Percentiles rank a stretch among this genome's conserved stretches.
phyloP scores from a whole-genome alignment of 1,140 invertebrate genomes.

The Drosophila orena region DNA sequence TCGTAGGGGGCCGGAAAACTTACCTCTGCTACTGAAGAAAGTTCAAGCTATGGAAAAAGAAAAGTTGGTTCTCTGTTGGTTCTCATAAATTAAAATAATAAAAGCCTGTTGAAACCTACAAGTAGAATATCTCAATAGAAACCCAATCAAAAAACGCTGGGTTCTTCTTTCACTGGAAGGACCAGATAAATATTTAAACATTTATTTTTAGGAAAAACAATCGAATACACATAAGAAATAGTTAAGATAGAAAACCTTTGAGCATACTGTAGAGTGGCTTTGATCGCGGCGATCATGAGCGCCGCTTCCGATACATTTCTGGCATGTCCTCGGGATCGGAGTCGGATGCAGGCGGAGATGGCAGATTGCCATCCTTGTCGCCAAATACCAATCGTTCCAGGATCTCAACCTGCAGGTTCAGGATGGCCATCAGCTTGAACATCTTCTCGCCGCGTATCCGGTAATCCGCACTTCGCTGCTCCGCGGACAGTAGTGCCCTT shows the following conservation, averaged over 20 bases:
- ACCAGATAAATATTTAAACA: too few species aligned
- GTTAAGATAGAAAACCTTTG: not conserved
- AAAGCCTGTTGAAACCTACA: too few species aligned
- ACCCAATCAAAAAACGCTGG: too few species aligned
- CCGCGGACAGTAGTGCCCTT: not conserved
- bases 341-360: not conserved
- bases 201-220: too few species aligned
- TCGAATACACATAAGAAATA: too few species aligned
- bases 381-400: constrained; percentile 35
- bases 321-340: constrained; percentile 25
- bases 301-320: constrained; percentile 21
- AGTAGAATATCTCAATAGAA: too few species aligned
- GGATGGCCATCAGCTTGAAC: constrained; percentile 17
- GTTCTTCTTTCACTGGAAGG: too few species aligned
- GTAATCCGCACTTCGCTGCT: constrained; percentile 13
- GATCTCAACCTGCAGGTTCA: constrained; percentile 43
- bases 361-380: constrained; percentile 22
- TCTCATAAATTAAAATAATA: too few species aligned
- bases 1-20: not conserved
- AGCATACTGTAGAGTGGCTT: not conserved
- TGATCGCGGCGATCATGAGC: too few species aligned
- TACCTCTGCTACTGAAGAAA: constrained; percentile 8
- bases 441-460: constrained; percentile 6
- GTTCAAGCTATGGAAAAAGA: not conserved
- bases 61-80: too few species aligned